Conservation (phyloP, 2,888 invertebrate species). For the Pseudococcus longispinus region DNA sequence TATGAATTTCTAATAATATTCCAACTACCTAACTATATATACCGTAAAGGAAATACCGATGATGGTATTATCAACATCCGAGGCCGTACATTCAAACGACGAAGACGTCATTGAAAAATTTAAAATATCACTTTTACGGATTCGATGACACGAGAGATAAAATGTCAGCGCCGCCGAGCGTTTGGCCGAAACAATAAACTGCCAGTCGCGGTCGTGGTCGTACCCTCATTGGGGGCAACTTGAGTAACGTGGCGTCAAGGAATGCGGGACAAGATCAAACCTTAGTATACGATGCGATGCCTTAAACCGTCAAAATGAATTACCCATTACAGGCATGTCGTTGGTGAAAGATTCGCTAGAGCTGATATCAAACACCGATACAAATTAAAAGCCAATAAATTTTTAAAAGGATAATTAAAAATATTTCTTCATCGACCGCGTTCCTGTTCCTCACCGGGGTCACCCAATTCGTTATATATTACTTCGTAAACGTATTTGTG, state of each 20-base stretch:
- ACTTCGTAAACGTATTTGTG: not conserved
- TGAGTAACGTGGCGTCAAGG: conserved; percentile 32
- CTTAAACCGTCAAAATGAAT: conserved; percentile 33
- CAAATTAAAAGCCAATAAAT: conserved; percentile 40
- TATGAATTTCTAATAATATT: conserved; percentile 14
- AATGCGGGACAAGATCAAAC: conserved; percentile 28
- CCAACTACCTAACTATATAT: not conserved
- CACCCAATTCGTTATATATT: not conserved
- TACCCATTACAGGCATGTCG: conserved; percentile 18
- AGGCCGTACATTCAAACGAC: conserved; percentile 6
- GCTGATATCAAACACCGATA: conserved; percentile 15
- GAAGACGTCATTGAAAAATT: conserved; percentile 7
- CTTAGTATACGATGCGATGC: not conserved
- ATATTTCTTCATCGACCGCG: conserved; percentile 1
- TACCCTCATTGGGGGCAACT: conserved; percentile 35
- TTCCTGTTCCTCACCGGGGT: not conserved
- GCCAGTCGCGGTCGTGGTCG: too few species aligned
- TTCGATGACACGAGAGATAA: conserved; percentile 35
- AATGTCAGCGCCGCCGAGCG: not conserved
- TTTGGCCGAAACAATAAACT: conserved; percentile 30
- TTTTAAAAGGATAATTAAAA: conserved; percentile 37
- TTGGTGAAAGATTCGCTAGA: conserved; percentile 32
- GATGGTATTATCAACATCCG: conserved; percentile 26
- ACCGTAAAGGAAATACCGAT: conserved; percentile 37
- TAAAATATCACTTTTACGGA: conserved; percentile 33